These are phyloP conservation scores for Ectobius pallidus DNA, from an alignment of 2,888 invertebrate genomes.

Conservation along the genomic window DNA sequence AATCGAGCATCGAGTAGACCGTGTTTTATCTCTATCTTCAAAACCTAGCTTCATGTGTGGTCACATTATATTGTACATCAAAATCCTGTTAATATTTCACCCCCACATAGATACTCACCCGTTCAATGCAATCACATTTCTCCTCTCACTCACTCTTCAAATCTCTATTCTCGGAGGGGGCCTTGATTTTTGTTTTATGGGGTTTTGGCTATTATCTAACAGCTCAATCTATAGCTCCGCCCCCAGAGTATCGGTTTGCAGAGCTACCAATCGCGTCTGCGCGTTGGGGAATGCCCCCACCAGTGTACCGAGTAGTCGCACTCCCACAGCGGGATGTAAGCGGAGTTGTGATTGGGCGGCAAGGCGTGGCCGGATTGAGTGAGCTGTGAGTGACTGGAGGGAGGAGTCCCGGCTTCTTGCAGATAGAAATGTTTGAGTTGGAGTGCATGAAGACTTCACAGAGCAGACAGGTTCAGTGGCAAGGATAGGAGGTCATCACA, in stretches of 20 bases:
- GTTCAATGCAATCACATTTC: background rate
- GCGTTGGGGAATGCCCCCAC: background rate
- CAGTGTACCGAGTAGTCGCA: too few relatives aligned
- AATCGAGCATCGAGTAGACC: too few relatives aligned
- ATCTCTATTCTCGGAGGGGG: constrained; percentile 8
- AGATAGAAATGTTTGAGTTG: background rate
- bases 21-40: too few relatives aligned
- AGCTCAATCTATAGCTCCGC: constrained; percentile 39
- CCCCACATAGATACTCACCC: background rate
- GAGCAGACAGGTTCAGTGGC: constrained; percentile 11
- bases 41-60: too few relatives aligned
- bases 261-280: constrained; percentile 11
- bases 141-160: constrained; percentile 21
- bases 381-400: background rate
- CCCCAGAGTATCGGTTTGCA: constrained; percentile 13
- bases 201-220: constrained; percentile 32
- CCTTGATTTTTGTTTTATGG: constrained; percentile 33
- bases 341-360: background rate
- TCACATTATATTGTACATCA: background rate
- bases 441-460: constrained; percentile 11
- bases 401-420: background rate
- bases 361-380: background rate
- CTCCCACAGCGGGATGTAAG: too few relatives aligned
- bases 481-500: background rate
- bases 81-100: background rate